Conservation (phyloP, 92 coral and sea anemone species). For the Montipora capitata region DNA sequence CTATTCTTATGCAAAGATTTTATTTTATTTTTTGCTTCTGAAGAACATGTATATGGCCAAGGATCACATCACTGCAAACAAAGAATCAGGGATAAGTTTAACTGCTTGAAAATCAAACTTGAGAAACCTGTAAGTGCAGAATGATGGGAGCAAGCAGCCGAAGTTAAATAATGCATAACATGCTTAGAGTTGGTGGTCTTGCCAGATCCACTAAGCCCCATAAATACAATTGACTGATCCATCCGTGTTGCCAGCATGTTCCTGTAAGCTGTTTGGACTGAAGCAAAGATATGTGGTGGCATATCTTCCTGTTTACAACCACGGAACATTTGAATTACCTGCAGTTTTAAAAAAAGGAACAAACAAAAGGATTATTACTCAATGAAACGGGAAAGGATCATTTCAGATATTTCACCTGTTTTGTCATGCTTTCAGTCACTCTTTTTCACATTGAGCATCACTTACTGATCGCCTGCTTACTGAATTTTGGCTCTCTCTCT, state of each 20-base stretch:
- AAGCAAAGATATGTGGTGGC: constrained; percentile 99
- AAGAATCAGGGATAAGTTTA: too few relatives aligned
- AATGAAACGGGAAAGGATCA: neutral
- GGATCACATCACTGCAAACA: too few relatives aligned
- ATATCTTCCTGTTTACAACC: constrained; percentile 99
- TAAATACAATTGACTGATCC: constrained; percentile 95
- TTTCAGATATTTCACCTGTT: too few relatives aligned
- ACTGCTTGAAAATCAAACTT: neutral
- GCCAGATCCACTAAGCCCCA: constrained; percentile 98
- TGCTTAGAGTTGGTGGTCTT: constrained; percentile 91
- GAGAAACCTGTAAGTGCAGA: constrained; percentile 92
- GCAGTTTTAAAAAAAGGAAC: constrained; percentile 3
- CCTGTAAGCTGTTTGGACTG: constrained; percentile 95
- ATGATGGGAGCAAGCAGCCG: constrained; percentile 90
- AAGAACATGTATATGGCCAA: too few relatives aligned
- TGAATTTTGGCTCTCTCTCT: too few relatives aligned
- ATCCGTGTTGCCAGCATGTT: constrained; percentile 97
- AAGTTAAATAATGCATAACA: constrained; percentile 86
- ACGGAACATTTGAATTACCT: constrained; percentile 99
- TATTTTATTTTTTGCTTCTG: too few relatives aligned
- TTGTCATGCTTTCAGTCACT: too few relatives aligned
- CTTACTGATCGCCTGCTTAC: too few relatives aligned
- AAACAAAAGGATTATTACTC: neutral
- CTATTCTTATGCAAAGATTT: too few relatives aligned
- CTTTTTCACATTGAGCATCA: too few relatives aligned